Base-by-base conservation (phyloP, 1,140 invertebrate species). In the Formica exsecta region DNA sequence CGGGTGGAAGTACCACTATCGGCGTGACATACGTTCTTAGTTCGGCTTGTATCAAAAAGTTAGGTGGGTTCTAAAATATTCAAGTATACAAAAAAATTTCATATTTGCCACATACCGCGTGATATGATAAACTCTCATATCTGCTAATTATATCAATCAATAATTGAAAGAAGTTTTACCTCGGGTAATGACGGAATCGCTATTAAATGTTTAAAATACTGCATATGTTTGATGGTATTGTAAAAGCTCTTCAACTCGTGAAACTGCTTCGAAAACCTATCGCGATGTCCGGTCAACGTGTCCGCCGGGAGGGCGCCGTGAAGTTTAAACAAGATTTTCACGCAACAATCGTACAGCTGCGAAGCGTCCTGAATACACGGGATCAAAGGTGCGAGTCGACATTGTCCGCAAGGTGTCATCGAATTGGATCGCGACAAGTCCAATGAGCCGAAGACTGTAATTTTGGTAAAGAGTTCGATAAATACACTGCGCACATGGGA, bases 331-430 rank as follows among this genome's bases (percentile, higher is more conserved):
- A 99, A 96, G 74, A 99, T 97, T 94, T 99, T 98, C 11, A 99
- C 99, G 88, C 97, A 97, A 93, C 98, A 99, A 96, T 99, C 99
- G 94, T 99, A 99, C 0, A 99, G 95, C 88, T 98, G 98, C 89
- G 98, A 98, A 0, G 99, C 98, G 95, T 99, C 99, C 95, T 99
- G 98, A 88, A 99, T 99, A 93, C 99, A 99, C n/a, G 98, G 97
- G 88, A 99, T 99, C 8, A 99, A 95, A 13, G 99, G 99, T 22
- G 99, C 98, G 68, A 99, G 96, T 80, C 99, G 96, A 95, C 99
- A 99, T 95, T 99, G 99, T 3, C 99, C 99, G 85, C 97, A 97
- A 73, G 97, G 98, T 0, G 99, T 99, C 98, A 99, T 99, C 4
- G 99, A 99, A 95, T 99, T 99, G 13, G 98, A 98, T 66, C 98